Percentiles rank a stretch among this genome's conserved stretches.
phyloP scores from a whole-genome alignment of 64 coral and sea anemone genomes.

The Stichodactyla mertensii region DNA sequence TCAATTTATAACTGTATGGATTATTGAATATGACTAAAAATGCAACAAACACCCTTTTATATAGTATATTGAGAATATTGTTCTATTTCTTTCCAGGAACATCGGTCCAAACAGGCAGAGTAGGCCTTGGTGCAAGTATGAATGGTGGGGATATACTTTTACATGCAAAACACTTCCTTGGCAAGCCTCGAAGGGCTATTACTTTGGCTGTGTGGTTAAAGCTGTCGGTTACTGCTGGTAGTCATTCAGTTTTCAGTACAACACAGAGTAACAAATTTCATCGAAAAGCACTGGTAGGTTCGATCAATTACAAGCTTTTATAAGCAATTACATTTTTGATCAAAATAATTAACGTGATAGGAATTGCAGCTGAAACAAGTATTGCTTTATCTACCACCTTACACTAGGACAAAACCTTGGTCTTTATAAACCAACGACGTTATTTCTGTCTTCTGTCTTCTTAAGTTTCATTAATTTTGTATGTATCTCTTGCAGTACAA shows the following conservation, averaged over 20 bases:
- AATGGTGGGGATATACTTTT: conserved; percentile 65
- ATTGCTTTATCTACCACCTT: no score
- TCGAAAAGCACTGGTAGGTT: conserved; percentile 26
- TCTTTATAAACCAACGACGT: no score
- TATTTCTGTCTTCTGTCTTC: no score
- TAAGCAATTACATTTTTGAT: no score
- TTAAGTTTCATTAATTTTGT: neutral
- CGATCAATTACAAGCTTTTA: neutral
- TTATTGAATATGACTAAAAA: no score
- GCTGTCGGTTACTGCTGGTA: conserved; percentile 53
- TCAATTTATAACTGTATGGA: no score
- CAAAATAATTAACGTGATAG: no score
- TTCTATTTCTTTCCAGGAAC: conserved; percentile 12
- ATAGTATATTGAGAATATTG: no score
- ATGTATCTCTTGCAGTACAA: conserved; percentile 33
- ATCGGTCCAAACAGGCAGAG: conserved; percentile 21
- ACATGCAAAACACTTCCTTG: conserved; percentile 66
- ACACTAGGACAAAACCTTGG: no score
- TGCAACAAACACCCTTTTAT: no score
- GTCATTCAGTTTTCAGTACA: conserved; percentile 66
- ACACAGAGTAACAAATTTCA: conserved; percentile 31
- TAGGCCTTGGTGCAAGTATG: conserved; percentile 47
- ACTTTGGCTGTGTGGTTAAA: conserved; percentile 89
- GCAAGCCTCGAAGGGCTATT: conserved; percentile 65
- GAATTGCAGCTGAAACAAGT: no score